Evolutionary conservation across 2,797 vertebrate genomes (phyloP), one percentile per base, ranked within the genome.

Genomic region (Epinephelus coioides): DNA sequence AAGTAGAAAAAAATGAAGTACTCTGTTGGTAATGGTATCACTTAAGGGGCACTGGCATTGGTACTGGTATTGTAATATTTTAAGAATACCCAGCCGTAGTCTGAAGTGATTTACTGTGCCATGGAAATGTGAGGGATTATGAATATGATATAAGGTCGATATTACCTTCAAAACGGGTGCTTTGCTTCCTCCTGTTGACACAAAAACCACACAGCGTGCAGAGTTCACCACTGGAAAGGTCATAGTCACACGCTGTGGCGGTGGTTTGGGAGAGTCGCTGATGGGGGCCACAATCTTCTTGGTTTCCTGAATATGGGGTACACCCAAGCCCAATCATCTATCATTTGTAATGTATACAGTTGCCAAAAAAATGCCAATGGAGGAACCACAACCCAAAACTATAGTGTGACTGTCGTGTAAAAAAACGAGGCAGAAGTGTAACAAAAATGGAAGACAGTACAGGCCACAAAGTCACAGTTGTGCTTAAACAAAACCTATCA

Each of bases 241-340:
- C 63, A 99, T 88, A 10, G 97, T 99, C n/a, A 99, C 94, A 0
- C 98, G 95, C 80, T 96, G 91, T 0, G 96, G 92, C 0, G 98
- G 98, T 0, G 97, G 97, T 92, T 99, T 99, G 0, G 98, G 98
- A 8, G 98, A 98, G 90, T 99, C 95, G 0, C 93, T 95, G 76
- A 99, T 95, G 5, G 97, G 95, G 4, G 97, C 98, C 30, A 99
- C 97, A 0, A 95, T 96, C 86, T 92, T 96, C 82, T 96, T 91
- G 1, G 79, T 94, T 91, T 98, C 97, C 98, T 99, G 56, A 56
- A 79, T 77, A 56, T 49, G 15, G 69, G n/a, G 74, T 47, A 65
- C 25, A 83, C 1, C 27, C 62, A 89, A 72, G 85, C 15, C 56
- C 25, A 69, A 57, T 66, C 27, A 61, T 82, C 11, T 17, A 56